Conservation (phyloP, 2,113 vertebrate genomes). For the Clarias batrachus region DNA sequence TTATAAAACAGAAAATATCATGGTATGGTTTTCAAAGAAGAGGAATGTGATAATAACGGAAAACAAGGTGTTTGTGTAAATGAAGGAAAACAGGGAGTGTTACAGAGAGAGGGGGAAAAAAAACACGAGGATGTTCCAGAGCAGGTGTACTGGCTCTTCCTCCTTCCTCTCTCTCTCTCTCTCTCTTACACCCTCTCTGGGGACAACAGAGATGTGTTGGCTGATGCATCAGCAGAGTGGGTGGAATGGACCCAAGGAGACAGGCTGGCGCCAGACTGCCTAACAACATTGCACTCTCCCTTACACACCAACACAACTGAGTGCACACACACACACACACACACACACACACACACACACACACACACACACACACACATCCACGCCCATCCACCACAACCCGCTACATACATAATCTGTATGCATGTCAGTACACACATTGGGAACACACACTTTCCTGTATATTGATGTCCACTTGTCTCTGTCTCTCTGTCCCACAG, state of each 20-base stretch:
- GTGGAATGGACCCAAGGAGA: conserved; percentile 62
- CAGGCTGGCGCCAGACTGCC: conserved; percentile 78
- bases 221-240: conserved; percentile 78
- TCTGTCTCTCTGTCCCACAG: neutral
- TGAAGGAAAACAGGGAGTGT: conserved; percentile 25
- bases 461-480: neutral
- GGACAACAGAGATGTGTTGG: conserved; percentile 75
- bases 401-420: conserved; percentile 9
- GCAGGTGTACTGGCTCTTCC: conserved; percentile 74
- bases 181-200: conserved; percentile 61
- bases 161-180: conserved; percentile 58
- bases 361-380: conserved; percentile 16
- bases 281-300: conserved; percentile 61
- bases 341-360: conserved; percentile 45
- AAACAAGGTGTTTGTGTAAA: conserved; percentile 36
- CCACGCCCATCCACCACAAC: conserved; percentile 16
- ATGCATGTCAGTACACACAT: neutral
- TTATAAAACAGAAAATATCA: neutral
- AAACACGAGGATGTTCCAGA: conserved; percentile 69
- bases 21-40: neutral
- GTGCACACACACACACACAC: conserved; percentile 46
- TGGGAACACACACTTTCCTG: neutral
- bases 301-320: conserved; percentile 37
- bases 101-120: neutral
- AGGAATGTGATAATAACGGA: conserved; percentile 16